Evolutionary conservation across 2,888 invertebrate genomes (phyloP).

Genomic region (Meganola albula): DNA sequence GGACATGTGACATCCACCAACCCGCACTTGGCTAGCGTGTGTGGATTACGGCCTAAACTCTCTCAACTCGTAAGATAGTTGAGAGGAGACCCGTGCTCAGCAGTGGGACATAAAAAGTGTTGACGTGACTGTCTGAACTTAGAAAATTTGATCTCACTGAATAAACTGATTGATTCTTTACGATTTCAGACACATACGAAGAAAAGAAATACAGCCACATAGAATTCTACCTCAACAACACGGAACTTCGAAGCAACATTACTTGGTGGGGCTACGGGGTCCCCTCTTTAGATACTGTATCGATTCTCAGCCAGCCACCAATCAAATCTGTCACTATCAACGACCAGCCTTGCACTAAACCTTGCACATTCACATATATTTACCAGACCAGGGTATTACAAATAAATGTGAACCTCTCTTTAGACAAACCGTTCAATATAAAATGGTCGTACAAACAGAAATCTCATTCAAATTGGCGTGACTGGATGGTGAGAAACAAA

Average conservation of each 20-base stretch:
- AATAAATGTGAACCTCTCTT: conserved; percentile 45
- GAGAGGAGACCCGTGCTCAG: neutral
- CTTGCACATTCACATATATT: conserved; percentile 44
- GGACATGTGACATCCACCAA: too few species aligned
- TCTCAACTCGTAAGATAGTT: too few species aligned
- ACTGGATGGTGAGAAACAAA: conserved; percentile 19
- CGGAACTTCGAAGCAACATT: conserved; percentile 43
- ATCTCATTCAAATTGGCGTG: conserved; percentile 13
- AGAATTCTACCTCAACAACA: conserved; percentile 54
- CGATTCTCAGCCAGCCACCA: conserved; percentile 41
- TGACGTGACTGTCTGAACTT: too few species aligned
- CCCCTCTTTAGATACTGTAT: conserved; percentile 50
- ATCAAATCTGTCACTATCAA: conserved; percentile 46
- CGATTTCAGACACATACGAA: conserved; percentile 75
- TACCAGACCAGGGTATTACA: conserved; percentile 37
- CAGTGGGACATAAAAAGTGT: neutral
- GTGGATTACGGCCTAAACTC: too few species aligned
- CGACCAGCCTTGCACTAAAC: conserved; percentile 38
- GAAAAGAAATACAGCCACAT: conserved; percentile 78
- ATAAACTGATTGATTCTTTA: neutral
- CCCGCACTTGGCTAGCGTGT: too few species aligned
- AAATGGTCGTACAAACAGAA: conserved; percentile 46
- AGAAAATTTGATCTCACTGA: too few species aligned
- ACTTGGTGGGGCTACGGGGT: conserved; percentile 71
- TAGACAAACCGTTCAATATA: conserved; percentile 54